Evolutionary conservation across 2,888 invertebrate genomes (phyloP).

Genomic region (Leucophora obtusa): DNA sequence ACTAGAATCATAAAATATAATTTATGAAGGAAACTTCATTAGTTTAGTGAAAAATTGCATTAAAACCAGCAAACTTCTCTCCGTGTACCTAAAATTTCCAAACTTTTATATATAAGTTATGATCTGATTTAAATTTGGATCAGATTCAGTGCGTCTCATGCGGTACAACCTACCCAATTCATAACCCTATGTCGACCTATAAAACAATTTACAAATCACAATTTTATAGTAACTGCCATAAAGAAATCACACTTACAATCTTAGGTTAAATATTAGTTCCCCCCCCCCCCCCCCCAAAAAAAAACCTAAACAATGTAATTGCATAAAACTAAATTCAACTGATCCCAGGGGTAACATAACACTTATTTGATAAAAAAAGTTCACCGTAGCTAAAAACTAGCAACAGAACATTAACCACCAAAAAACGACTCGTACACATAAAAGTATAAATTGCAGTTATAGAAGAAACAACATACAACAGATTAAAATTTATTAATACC

Average conservation of each 20-base stretch:
- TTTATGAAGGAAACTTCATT: too few species aligned
- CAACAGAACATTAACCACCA: slow-evolving; percentile 19
- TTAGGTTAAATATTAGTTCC: slow-evolving; percentile 24
- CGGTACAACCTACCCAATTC: background rate
- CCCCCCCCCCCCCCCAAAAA: background rate
- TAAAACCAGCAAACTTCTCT: too few species aligned
- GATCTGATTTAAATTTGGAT: too few species aligned
- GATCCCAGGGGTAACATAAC: slow-evolving; percentile 54
- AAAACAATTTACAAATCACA: slow-evolving; percentile 32
- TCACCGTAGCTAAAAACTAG: background rate
- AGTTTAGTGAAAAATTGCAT: too few species aligned
- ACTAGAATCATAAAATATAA: too few species aligned
- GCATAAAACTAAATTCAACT: slow-evolving; percentile 48
- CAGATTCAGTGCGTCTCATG: too few species aligned
- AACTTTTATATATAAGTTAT: too few species aligned
- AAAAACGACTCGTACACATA: background rate
- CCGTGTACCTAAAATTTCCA: too few species aligned
- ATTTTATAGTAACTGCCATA: slow-evolving; percentile 19
- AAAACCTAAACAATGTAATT: slow-evolving; percentile 34
- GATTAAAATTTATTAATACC: too few species aligned
- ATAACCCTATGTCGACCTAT: background rate
- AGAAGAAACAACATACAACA: background rate
- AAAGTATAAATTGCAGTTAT: background rate
- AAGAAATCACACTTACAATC: background rate
- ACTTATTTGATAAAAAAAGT: slow-evolving; percentile 15